Base-by-base conservation (phyloP, 2,113 vertebrate genomes). In the Numenius arquata region DNA sequence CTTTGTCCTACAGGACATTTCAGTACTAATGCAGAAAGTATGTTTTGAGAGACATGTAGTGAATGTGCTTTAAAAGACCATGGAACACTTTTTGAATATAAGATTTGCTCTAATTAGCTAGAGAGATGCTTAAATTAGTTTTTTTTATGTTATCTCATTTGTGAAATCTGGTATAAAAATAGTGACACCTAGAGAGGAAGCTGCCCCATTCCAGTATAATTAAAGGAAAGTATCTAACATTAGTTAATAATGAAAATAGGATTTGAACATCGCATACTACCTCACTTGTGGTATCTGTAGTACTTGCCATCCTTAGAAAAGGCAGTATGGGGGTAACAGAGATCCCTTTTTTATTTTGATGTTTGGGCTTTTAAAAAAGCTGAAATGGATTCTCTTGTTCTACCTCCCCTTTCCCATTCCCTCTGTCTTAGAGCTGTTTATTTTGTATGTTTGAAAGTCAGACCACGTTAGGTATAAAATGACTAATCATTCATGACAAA, bases 331-430 rank as follows among this genome's bases (percentile, higher is more conserved):
- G 3, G 3, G 9, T 68, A 76, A 58, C 5, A 56, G 56, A 83
- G 20, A 68, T 9, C 11, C 18, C 25, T 70, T 77, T 53, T 63
- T 32, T 34, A 43, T 53, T 87, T 82, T 40, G 63, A 70, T 25
- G 5, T 62, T 62, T 59, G 32, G 8, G 14, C 29, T 95, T 93
- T 61, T 65, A 20, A 56, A 77, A 76, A 83, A 80, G 4, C 12
- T 85, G 26, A 75, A 92, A 70, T 40, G 14, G 6, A 2, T 86
- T 88, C 1, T 68, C 9, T 59, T 78, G 15, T 72, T 88, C 20
- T 11, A 3, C 13, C 3, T 72, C 3, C 12, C 4, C 3, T 65
- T 48, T 30, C 18, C 23, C 2, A 1, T 8, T 8, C 15, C 7
- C 0, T 8, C 21, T 20, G 8, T 74, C 74, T 78, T 53, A 74